Base-by-base conservation (phyloP, 2,888 invertebrate genomes). In the Nycteola revayana region DNA sequence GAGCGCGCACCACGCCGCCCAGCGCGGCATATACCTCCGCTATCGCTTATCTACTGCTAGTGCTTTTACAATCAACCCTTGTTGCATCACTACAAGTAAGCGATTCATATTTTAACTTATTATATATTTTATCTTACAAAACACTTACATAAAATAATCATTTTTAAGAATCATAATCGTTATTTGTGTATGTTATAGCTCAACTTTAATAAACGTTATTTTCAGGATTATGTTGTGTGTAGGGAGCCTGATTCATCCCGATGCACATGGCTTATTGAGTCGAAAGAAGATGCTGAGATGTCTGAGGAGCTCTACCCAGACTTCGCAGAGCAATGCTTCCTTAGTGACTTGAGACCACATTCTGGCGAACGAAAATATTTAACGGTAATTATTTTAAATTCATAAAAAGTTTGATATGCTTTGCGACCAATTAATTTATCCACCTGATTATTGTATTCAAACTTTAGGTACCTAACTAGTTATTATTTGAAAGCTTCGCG, bases 171-270 rank as follows among this genome's bases (percentile, higher is more conserved):
- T n/a, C n/a, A n/a, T n/a, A n/a, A n/a, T n/a, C n/a, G n/a, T n/a
- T n/a, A n/a, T n/a, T n/a, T n/a, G n/a, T n/a, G n/a, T n/a, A n/a
- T n/a, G n/a, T n/a, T n/a, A n/a, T n/a, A n/a, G n/a, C n/a, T n/a
- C n/a, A n/a, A n/a, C n/a, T n/a, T 0, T 9, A 1, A n/a, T 35
- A 31, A 37, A 23, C 25, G 40, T 42, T 35, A 30, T 46, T 60
- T 60, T 30, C 55, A 60, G 60, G 32, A 47, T 17, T 55, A 47
- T 46, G 32, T 78, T 24, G 51, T 80, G 25, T 82, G 81, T 47
- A 66, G 67, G 48, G 54, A 66, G 7, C 54, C 66, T 1, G 44
- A 56, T 28, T 53, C 68, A 3, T 51, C 57, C 11, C 37, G 46
- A 26, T 84, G 83, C 7, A 21, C 21, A 2, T 21, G 21, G 21